Evolutionary conservation across 1,140 invertebrate species (phyloP), one percentile per base, ranked within the genome.

Genomic region (Drosophila elegans): DNA sequence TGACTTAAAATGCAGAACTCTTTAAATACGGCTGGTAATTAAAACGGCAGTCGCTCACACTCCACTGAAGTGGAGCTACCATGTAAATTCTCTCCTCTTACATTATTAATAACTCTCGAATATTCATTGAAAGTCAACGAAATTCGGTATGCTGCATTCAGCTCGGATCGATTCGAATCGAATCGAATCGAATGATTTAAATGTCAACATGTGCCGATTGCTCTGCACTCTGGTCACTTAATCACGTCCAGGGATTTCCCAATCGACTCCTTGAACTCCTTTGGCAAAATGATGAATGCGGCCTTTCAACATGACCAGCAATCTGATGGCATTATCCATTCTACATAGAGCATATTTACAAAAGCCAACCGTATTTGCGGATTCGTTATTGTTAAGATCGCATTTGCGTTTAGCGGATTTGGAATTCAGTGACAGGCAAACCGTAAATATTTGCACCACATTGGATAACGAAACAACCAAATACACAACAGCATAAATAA

Each of bases 111-210:
- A 71, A 73, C 71, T 52, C 60, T 84, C 63, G 60, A 66, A 84
- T 84, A 83, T 82, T 83, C 75, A 82, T 83, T 64, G 72, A 79
- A 82, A 74, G 54, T 56, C 68, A 74, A 74, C 61, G 61, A 53
- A 44, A 41, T 62, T 48, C 56, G 38, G 78, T 32, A 56, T 66
- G 29, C 46, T 46, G 49, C 32, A 29, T 36, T 57, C 38, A 39
- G 3, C 39, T 29, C n/a, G 29, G 55, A 49, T 76, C 55, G 51
- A 38, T 49, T 49, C 67, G 51, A 38, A 54, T 49, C 67, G 62
- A 78, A 49, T 76, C 55, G 51, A 46, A 54, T 49, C 67, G 62
- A 83, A 82, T 83, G 79, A 83, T 79, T 83, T 84, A 84, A 84
- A 83, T 84, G 80, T 75, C 80, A 75, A 78, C 79, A 82, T 79